Conservation (phyloP, 2,888 invertebrate species). For the Drosophila neotestacea region DNA sequence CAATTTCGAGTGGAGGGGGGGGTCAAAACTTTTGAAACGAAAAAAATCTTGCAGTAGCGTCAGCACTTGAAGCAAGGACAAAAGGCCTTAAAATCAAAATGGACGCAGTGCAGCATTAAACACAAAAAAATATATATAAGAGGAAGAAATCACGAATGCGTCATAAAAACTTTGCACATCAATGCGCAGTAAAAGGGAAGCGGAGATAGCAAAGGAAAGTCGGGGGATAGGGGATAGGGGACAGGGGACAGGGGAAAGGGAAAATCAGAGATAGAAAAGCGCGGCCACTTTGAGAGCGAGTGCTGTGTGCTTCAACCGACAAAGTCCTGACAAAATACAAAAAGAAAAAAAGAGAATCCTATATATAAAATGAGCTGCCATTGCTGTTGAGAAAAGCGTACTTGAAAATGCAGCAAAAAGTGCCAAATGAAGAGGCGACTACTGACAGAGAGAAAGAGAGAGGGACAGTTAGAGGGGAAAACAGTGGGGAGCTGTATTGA, state of each 20-base stretch:
- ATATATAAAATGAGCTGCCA: slow-evolving; percentile 53
- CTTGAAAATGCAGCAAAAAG: slow-evolving; percentile 69
- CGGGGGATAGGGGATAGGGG: too few relatives aligned
- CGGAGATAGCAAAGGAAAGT: background rate
- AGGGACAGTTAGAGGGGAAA: slow-evolving; percentile 7
- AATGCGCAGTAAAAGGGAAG: slow-evolving; percentile 41
- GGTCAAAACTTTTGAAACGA: slow-evolving; percentile 19
- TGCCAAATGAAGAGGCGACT: slow-evolving; percentile 40
- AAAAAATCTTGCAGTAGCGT: slow-evolving; percentile 28
- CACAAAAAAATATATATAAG: slow-evolving; percentile 26
- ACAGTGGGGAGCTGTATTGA: slow-evolving; percentile 27
- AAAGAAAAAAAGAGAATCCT: background rate
- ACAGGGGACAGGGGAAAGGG: background rate
- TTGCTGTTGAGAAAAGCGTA: slow-evolving; percentile 48
- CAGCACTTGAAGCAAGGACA: slow-evolving; percentile 72
- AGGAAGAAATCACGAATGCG: slow-evolving; percentile 74
- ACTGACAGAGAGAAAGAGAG: background rate
- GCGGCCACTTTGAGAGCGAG: slow-evolving; percentile 58
- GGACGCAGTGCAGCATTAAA: slow-evolving; percentile 73
- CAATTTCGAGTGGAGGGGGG: slow-evolving; percentile 5
- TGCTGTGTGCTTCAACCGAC: slow-evolving; percentile 33
- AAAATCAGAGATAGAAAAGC: slow-evolving; percentile 53
- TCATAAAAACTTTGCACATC: slow-evolving; percentile 79
- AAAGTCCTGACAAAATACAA: slow-evolving; percentile 56
- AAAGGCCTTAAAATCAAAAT: slow-evolving; percentile 68